These are phyloP conservation scores for Muscicapa striata DNA, from an alignment of 2,797 vertebrate genomes.

Conservation along the genomic window DNA sequence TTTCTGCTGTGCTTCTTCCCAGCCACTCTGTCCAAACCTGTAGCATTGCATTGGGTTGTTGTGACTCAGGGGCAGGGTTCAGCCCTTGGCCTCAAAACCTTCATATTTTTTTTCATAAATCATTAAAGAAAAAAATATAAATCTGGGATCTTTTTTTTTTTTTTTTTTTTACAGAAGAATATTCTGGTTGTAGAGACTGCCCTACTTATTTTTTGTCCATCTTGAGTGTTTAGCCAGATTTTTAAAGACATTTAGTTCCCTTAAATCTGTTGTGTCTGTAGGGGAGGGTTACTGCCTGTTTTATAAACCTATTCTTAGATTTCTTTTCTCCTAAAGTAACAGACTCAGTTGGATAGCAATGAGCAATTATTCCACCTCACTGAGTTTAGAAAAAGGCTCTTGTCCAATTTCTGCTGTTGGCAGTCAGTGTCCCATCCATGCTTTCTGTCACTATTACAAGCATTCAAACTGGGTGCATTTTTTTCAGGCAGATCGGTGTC, in stretches of 20 bases:
- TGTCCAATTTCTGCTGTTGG: background rate
- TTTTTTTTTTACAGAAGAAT: background rate
- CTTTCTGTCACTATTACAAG: background rate
- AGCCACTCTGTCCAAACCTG: background rate
- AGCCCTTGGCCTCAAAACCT: background rate
- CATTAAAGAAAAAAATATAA: background rate
- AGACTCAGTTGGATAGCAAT: background rate
- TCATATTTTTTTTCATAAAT: background rate
- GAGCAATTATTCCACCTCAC: background rate
- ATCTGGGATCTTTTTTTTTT: no score
- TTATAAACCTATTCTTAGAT: constrained; percentile 4
- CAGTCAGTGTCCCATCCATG: background rate
- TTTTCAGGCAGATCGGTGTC: background rate
- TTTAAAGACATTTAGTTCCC: background rate
- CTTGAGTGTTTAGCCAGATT: background rate
- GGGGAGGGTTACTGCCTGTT: background rate
- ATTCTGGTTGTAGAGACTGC: background rate
- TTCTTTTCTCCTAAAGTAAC: background rate
- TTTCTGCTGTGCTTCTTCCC: background rate
- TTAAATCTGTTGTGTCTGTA: background rate
- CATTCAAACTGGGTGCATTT: background rate
- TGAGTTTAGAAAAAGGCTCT: background rate
- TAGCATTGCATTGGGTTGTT: background rate
- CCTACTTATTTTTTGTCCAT: background rate
- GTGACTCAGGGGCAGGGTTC: no score